These are phyloP conservation scores for Drosophila lini DNA, from an alignment of 1,140 invertebrate species.

Conservation along the genomic window DNA sequence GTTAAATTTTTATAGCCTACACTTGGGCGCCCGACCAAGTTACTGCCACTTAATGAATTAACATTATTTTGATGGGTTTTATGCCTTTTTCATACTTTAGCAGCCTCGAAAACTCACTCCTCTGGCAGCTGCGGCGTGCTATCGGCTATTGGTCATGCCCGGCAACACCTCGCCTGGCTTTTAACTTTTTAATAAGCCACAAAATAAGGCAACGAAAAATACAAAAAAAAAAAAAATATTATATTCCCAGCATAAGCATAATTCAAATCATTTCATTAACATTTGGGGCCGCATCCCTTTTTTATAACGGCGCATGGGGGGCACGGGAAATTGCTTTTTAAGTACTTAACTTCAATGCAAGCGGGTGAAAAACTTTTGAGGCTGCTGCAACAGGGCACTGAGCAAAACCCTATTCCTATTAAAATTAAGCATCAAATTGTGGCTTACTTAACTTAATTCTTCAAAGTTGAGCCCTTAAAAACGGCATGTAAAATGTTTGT, in stretches of 20 bases:
- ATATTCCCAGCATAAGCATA: slow-evolving; percentile 70
- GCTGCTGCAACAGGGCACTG: slow-evolving; percentile 55
- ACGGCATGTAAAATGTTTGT: background rate
- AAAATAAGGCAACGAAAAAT: slow-evolving; percentile 26
- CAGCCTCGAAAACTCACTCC: slow-evolving; percentile 56
- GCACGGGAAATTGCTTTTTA: slow-evolving; percentile 77
- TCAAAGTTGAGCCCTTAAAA: slow-evolving; percentile 6
- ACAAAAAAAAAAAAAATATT: slow-evolving; percentile 11
- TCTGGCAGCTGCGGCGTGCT: slow-evolving; percentile 39
- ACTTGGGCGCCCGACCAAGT: slow-evolving; percentile 77
- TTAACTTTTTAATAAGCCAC: slow-evolving; percentile 79
- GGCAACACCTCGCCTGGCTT: slow-evolving; percentile 50
- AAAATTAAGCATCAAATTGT: slow-evolving; percentile 13
- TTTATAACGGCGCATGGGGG: slow-evolving; percentile 17
- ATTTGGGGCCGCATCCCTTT: slow-evolving; percentile 61
- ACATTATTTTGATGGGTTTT: slow-evolving; percentile 83
- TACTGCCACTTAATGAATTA: slow-evolving; percentile 83
- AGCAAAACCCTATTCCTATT: slow-evolving; percentile 18
- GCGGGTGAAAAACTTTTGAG: slow-evolving; percentile 61
- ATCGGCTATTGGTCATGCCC: slow-evolving; percentile 37
- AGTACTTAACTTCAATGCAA: slow-evolving; percentile 78
- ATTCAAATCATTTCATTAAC: slow-evolving; percentile 83
- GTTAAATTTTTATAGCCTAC: slow-evolving; percentile 82
- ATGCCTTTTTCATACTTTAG: slow-evolving; percentile 73
- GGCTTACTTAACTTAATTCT: slow-evolving; percentile 10